These are phyloP conservation scores for Minunthozetes semirufus DNA, from an alignment of 2,888 invertebrate genomes.

Conservation along the genomic window DNA sequence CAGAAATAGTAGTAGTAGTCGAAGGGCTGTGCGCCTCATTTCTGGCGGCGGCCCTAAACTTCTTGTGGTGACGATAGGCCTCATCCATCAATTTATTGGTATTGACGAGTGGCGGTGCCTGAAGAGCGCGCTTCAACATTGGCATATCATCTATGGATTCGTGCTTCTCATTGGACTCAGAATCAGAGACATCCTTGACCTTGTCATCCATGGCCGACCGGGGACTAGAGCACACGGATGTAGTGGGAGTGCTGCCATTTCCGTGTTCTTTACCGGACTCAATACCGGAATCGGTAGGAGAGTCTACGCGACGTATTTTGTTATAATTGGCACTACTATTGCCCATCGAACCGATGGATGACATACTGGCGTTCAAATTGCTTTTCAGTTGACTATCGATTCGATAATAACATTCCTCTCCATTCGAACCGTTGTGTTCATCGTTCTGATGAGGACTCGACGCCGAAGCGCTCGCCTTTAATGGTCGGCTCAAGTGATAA, in stretches of 20 bases:
- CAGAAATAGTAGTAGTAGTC: constrained; percentile 36
- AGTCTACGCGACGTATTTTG: constrained; percentile 57
- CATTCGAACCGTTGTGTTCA: constrained; percentile 12
- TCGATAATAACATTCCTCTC: constrained; percentile 15
- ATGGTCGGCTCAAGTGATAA: not conserved
- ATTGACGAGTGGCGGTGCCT: constrained; percentile 84
- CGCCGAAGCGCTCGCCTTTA: constrained; percentile 16
- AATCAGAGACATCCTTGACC: constrained; percentile 57
- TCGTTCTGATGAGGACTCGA: constrained; percentile 19
- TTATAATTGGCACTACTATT: constrained; percentile 35
- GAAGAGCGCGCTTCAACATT: constrained; percentile 80
- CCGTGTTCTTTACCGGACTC: constrained; percentile 85
- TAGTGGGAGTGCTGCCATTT: constrained; percentile 50
- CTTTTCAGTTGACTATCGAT: constrained; percentile 20
- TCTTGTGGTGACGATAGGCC: constrained; percentile 91
- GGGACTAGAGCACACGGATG: constrained; percentile 49
- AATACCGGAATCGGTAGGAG: constrained; percentile 86
- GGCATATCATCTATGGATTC: constrained; percentile 76
- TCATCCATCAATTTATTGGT: constrained; percentile 81
- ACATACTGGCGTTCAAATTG: constrained; percentile 11
- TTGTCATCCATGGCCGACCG: constrained; percentile 53
- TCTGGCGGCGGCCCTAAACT: constrained; percentile 60
- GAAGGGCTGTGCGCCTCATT: constrained; percentile 40
- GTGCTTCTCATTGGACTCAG: constrained; percentile 50
- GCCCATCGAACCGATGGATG: not conserved